Percentiles rank a stretch among this genome's conserved stretches.
These are phyloP conservation scores for Merluccius polli DNA, from an alignment of 2,797 vertebrate genomes.

Conservation along the genomic window DNA sequence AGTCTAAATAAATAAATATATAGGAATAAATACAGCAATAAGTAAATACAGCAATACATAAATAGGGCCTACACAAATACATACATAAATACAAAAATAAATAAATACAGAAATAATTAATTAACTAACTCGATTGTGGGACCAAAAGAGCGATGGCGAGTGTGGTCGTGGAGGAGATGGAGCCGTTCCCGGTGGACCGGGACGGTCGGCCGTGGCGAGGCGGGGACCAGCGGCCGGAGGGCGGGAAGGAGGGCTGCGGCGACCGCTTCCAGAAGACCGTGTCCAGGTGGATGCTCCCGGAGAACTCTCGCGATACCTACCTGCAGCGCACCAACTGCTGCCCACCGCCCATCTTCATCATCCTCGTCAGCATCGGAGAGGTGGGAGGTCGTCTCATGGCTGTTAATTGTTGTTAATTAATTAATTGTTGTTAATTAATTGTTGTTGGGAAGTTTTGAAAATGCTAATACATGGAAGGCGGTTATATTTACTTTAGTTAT, in stretches of 20 bases:
- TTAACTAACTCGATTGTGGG: too few relatives aligned
- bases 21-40: too few relatives aligned
- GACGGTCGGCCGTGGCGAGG: constrained; percentile 21
- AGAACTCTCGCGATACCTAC: constrained; percentile 64
- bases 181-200: constrained; percentile 43
- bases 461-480: too few relatives aligned
- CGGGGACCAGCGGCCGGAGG: rapidly evolving
- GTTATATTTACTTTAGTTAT: background rate
- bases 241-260: constrained; percentile 43
- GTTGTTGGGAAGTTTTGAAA: too few relatives aligned
- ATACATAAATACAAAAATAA: too few relatives aligned
- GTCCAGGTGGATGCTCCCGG: constrained; percentile 85
- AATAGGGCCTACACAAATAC: too few relatives aligned
- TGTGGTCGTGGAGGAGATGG: constrained; percentile 57
- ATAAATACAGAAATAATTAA: too few relatives aligned
- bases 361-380: constrained; percentile 83
- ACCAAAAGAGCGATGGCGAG: constrained; percentile 48
- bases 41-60: too few relatives aligned
- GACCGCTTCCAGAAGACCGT: constrained; percentile 71
- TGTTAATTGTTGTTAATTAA: too few relatives aligned
- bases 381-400: constrained; percentile 52
- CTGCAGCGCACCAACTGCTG: constrained; percentile 82
- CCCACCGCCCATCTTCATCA: constrained; percentile 87
- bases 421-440: too few relatives aligned
- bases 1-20: too few relatives aligned